phyloP scores from a whole-genome alignment of 2,113 vertebrate species.

The Morphnarchus princeps region DNA sequence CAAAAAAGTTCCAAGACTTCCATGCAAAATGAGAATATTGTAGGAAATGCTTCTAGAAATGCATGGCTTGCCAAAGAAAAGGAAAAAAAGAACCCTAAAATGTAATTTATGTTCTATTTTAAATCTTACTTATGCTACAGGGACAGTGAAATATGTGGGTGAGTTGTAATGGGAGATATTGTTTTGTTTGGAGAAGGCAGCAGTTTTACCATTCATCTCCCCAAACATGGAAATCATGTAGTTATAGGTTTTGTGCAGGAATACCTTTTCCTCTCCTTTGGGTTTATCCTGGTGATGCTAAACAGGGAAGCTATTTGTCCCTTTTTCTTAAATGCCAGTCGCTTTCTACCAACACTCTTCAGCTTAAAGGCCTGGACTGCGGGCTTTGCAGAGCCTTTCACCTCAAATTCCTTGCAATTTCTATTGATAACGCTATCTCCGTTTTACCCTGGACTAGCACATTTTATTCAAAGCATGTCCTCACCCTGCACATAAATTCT shows the following conservation, averaged over 20 bases:
- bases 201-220: not conserved
- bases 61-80: not conserved
- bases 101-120: not conserved
- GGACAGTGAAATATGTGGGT: not conserved
- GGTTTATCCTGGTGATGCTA: not conserved
- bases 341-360: not conserved
- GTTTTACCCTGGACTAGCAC: not conserved
- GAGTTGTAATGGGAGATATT: not conserved
- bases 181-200: not conserved
- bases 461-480: not conserved
- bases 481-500: not conserved
- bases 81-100: fast-evolving
- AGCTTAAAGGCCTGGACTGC: not conserved
- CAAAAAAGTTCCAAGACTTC: not conserved
- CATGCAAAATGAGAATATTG: not conserved
- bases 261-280: not conserved
- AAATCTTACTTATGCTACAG: not conserved
- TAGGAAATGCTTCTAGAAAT: not conserved
- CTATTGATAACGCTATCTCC: not conserved
- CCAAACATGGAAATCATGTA: not conserved
- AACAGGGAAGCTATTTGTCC: not conserved
- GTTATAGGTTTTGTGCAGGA: not conserved
- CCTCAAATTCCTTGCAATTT: not conserved
- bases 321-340: not conserved
- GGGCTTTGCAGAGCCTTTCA: not conserved